These are phyloP conservation scores for Antitype chi DNA, from an alignment of 2,888 invertebrate species.

Conservation along the genomic window DNA sequence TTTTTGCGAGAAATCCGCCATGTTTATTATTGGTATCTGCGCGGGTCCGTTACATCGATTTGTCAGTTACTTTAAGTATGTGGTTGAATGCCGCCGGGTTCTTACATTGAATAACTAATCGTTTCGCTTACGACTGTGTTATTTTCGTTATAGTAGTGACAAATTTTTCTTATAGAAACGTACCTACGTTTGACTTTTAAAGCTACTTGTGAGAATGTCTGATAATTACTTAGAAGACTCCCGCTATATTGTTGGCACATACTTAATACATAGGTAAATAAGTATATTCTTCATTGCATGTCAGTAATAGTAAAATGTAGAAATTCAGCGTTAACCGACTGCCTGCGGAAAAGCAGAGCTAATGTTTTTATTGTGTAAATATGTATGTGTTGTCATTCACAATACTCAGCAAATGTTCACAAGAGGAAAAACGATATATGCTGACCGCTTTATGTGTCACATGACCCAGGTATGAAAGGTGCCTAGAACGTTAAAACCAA, in stretches of 20 bases:
- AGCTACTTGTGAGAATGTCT: not conserved
- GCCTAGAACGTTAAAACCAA: not conserved
- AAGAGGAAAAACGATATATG: not conserved
- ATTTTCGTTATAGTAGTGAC: no score
- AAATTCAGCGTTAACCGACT: not conserved
- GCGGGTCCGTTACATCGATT: constrained; percentile 45
- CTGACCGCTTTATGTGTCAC: not conserved
- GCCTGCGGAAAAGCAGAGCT: not conserved
- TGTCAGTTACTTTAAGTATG: constrained; percentile 27
- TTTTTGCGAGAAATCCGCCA: constrained; percentile 54
- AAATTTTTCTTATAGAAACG: not conserved
- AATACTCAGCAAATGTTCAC: not conserved
- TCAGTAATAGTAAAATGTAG: not conserved
- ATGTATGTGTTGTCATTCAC: not conserved
- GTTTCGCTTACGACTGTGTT: not conserved
- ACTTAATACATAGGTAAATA: not conserved
- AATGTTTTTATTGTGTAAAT: not conserved
- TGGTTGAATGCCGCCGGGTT: not conserved
- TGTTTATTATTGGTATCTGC: constrained; percentile 34
- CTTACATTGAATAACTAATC: not conserved
- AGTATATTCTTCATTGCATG: not conserved
- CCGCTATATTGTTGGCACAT: not conserved
- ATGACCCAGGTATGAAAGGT: not conserved
- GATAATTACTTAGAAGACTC: not conserved
- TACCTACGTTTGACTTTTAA: not conserved